phyloP scores from a whole-genome alignment of 35 echinoderm and acorn worm genomes.

The Acanthaster planci region DNA sequence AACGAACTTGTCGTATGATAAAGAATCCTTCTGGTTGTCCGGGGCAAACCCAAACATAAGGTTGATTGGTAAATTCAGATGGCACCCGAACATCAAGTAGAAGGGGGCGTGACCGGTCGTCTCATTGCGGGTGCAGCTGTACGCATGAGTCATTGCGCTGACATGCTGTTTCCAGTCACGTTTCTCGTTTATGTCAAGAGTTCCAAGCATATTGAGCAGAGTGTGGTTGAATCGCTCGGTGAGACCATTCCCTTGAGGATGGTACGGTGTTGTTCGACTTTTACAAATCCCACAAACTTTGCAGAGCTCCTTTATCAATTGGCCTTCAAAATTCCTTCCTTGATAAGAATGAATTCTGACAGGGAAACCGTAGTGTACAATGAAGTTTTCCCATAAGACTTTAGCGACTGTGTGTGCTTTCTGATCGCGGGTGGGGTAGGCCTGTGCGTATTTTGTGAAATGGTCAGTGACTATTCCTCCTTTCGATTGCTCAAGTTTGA shows the following conservation, averaged over 20 bases:
- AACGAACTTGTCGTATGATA: neutral
- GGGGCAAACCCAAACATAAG: conserved; percentile 27
- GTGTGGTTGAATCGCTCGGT: neutral
- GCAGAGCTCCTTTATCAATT: conserved; percentile 33
- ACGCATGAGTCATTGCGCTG: conserved; percentile 3
- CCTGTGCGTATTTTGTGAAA: too few species aligned
- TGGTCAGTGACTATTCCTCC: too few species aligned
- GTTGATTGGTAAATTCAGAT: conserved; percentile 25
- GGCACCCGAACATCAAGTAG: too few species aligned
- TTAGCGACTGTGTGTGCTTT: conserved; percentile 41
- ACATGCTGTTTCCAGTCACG: neutral
- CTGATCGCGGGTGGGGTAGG: conserved; percentile 30
- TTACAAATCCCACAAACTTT: conserved; percentile 1
- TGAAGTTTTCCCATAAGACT: conserved; percentile 36
- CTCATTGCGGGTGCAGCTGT: conserved; percentile 29
- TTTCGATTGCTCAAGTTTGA: conserved; percentile 43
- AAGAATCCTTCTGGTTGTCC: too few species aligned
- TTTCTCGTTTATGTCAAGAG: neutral
- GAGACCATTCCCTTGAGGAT: too few species aligned
- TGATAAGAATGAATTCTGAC: conserved; percentile 18
- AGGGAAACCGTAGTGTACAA: conserved; percentile 29
- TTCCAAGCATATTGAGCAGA: neutral
- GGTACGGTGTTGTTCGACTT: conserved; percentile 22
- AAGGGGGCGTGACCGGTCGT: conserved; percentile 54
- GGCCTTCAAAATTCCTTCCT: too few species aligned